Evolutionary conservation across 2,888 invertebrate species (phyloP).

Genomic region (Orthosia gothica): DNA sequence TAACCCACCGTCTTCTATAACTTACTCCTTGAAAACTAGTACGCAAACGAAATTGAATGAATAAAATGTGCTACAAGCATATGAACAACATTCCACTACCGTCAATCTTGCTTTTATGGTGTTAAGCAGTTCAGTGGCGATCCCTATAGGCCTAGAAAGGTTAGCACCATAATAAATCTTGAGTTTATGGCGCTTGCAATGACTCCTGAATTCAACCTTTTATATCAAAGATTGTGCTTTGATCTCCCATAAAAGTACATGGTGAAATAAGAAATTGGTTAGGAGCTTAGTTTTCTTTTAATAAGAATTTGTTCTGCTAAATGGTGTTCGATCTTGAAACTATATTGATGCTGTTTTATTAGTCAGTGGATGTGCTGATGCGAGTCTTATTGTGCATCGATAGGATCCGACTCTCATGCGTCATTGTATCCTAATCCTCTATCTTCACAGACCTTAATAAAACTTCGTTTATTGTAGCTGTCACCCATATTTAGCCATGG

Average conservation of each 20-base stretch:
- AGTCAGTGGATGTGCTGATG: neutral
- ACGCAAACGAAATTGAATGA: conserved; percentile 36
- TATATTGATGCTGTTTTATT: neutral
- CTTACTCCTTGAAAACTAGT: conserved; percentile 2
- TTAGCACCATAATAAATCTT: conserved; percentile 77
- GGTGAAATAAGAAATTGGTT: conserved; percentile 42
- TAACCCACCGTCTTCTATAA: neutral
- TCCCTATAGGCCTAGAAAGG: conserved; percentile 63
- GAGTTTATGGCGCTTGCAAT: conserved; percentile 74
- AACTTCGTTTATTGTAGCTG: neutral
- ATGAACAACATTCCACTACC: conserved; percentile 53
- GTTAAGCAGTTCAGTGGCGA: conserved; percentile 64
- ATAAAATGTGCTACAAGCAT: conserved; percentile 50
- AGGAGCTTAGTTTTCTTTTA: conserved; percentile 13
- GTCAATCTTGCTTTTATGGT: conserved; percentile 62
- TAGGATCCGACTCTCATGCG: neutral
- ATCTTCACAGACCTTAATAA: too few species aligned
- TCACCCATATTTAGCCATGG: rapidly evolving
- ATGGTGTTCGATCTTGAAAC: neutral
- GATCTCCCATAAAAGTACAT: conserved; percentile 55
- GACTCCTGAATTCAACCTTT: conserved; percentile 78
- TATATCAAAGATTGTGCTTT: conserved; percentile 60
- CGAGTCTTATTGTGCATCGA: too few species aligned
- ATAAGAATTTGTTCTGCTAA: neutral
- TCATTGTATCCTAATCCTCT: neutral